These are phyloP conservation scores for Meloidogyne hapla DNA, from an alignment of 1,140 invertebrate species.

Conservation along the genomic window DNA sequence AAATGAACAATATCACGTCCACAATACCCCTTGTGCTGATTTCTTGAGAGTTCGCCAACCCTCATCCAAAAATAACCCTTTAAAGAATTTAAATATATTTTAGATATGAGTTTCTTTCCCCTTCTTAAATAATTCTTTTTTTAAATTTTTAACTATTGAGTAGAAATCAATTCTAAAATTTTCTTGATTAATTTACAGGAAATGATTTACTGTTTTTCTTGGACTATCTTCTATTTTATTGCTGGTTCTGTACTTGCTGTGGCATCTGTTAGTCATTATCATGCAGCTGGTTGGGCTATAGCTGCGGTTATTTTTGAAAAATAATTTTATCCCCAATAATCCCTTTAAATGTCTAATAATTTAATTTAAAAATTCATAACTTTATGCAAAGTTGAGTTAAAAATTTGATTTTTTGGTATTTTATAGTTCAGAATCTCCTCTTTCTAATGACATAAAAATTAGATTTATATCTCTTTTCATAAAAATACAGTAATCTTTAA, in stretches of 20 bases:
- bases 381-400: not conserved
- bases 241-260: conserved; percentile 56
- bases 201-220: conserved; percentile 59
- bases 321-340: too few relatives aligned
- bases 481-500: not conserved
- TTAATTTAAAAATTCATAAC: not conserved
- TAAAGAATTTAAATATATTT: too few relatives aligned
- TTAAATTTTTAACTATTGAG: too few relatives aligned
- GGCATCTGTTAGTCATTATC: conserved; percentile 45
- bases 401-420: not conserved
- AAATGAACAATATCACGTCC: too few relatives aligned
- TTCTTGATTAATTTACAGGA: conserved; percentile 28
- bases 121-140: too few relatives aligned
- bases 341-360: too few relatives aligned
- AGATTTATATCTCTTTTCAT: not conserved
- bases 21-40: too few relatives aligned
- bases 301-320: conserved; percentile 50
- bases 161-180: too few relatives aligned
- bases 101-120: too few relatives aligned
- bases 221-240: conserved; percentile 64
- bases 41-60: too few relatives aligned
- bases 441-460: not conserved
- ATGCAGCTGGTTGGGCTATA: conserved; percentile 53
- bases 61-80: too few relatives aligned
- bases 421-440: not conserved